Conservation (phyloP, 2,113 vertebrate species). For the Zosterops pallidus region DNA sequence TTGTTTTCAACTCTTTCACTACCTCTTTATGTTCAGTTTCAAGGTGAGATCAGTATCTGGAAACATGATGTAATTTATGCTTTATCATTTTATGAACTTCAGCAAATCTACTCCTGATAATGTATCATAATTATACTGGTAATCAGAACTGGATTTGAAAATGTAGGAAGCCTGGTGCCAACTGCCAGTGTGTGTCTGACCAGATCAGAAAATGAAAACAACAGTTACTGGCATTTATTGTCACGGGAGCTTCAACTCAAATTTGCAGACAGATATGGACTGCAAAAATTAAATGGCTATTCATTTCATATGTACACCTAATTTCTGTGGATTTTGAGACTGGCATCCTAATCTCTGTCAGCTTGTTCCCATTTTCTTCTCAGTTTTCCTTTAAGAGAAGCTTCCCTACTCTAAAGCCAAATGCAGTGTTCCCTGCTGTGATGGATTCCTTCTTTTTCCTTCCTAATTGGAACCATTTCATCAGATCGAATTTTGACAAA, state of each 20-base stretch:
- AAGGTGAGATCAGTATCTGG: constrained; percentile 34
- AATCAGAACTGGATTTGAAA: neutral
- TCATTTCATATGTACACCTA: neutral
- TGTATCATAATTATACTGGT: neutral
- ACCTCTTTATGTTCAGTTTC: neutral
- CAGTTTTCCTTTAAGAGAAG: constrained; percentile 8
- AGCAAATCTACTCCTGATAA: neutral
- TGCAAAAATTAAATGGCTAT: neutral
- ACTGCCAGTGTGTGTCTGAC: neutral
- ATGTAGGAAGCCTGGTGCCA: neutral
- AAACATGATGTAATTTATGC: neutral
- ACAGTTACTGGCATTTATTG: neutral
- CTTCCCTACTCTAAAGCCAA: constrained; percentile 20
- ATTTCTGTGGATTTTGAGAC: neutral
- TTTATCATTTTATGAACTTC: constrained; percentile 3
- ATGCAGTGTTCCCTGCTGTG: constrained; percentile 7
- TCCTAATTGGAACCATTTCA: constrained; percentile 65
- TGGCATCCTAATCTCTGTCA: neutral
- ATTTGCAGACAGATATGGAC: neutral
- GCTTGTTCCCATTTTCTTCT: neutral
- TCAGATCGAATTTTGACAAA: constrained; percentile 67
- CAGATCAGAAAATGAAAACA: neutral
- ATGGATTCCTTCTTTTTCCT: constrained; percentile 66
- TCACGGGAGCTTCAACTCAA: neutral
- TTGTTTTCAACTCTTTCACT: neutral